A percentile compares a stretch with the other conserved stretches of the same genome.
These are phyloP conservation scores for Helogale parvula DNA, from an alignment of 2,113 vertebrate species.

Conservation along the genomic window DNA sequence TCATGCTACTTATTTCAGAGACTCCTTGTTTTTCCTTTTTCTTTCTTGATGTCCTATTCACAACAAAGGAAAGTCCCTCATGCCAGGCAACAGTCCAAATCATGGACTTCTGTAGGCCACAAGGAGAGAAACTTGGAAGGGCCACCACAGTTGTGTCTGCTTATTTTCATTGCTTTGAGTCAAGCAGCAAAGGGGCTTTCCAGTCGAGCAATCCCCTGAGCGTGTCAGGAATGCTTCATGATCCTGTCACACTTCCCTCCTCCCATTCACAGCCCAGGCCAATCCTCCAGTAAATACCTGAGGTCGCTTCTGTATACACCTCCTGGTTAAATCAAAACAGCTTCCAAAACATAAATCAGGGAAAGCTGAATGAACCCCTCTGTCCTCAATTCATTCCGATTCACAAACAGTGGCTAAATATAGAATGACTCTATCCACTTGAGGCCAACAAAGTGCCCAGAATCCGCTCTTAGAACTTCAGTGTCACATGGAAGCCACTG, in stretches of 20 bases:
- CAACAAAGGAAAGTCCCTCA: conserved; percentile 3
- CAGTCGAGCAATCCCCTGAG: background rate
- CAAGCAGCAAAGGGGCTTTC: conserved; percentile 28
- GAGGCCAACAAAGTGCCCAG: background rate
- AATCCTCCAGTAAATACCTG: background rate
- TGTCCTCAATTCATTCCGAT: background rate
- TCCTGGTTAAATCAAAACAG: conserved; percentile 27
- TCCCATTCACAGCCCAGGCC: background rate
- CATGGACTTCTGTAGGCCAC: background rate
- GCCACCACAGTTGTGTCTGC: background rate
- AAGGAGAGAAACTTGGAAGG: background rate
- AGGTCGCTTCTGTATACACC: background rate
- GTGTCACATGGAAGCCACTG: background rate
- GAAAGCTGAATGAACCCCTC: background rate
- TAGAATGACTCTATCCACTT: background rate
- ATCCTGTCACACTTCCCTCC: background rate
- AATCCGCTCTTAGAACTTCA: background rate
- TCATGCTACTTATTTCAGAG: background rate
- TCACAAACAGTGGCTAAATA: conserved; percentile 17
- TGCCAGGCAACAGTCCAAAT: background rate
- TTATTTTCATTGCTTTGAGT: background rate
- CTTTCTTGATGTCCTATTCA: background rate
- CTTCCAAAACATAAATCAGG: background rate
- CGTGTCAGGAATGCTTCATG: background rate
- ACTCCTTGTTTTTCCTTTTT: background rate